A percentile compares a stretch with the other conserved stretches of the same genome.
Evolutionary conservation across 2,888 invertebrate genomes (phyloP).

Genomic region (Apamea sordens): DNA sequence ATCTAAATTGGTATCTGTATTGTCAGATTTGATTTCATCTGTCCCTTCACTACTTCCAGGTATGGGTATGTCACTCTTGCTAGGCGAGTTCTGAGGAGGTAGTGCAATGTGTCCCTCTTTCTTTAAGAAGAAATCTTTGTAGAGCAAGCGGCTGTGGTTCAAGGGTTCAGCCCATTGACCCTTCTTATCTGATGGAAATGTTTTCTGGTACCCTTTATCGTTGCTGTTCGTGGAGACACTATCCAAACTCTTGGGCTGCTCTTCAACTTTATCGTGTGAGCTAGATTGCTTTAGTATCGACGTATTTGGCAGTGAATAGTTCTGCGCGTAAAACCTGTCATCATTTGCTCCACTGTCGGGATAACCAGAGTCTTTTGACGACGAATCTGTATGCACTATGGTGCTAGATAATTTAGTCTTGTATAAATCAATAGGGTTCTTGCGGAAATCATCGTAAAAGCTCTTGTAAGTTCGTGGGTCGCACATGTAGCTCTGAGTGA

Average conservation of each 20-base stretch:
- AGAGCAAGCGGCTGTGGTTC: constrained; percentile 86
- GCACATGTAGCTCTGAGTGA: constrained; percentile 70
- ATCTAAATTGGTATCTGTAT: constrained; percentile 74
- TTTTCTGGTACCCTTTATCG: constrained; percentile 76
- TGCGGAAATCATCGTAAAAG: constrained; percentile 84
- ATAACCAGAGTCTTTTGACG: constrained; percentile 88
- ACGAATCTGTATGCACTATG: constrained; percentile 80
- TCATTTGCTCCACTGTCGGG: constrained; percentile 83
- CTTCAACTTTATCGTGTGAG: constrained; percentile 73
- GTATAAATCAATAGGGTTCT: constrained; percentile 71
- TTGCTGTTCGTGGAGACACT: constrained; percentile 77
- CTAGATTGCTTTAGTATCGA: constrained; percentile 75
- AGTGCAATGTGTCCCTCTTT: constrained; percentile 84
- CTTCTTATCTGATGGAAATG: constrained; percentile 75
- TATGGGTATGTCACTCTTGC: constrained; percentile 69
- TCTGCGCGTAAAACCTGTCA: constrained; percentile 77
- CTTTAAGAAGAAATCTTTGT: constrained; percentile 87
- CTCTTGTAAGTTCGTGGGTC: constrained; percentile 82
- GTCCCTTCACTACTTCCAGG: constrained; percentile 70
- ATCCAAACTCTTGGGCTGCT: constrained; percentile 84
- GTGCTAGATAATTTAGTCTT: constrained; percentile 81
- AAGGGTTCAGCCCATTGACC: constrained; percentile 80
- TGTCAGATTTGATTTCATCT: constrained; percentile 66
- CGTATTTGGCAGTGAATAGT: constrained; percentile 81
- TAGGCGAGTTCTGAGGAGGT: constrained; percentile 84